Conservation (phyloP, 2,113 vertebrate genomes). For the human region DNA sequence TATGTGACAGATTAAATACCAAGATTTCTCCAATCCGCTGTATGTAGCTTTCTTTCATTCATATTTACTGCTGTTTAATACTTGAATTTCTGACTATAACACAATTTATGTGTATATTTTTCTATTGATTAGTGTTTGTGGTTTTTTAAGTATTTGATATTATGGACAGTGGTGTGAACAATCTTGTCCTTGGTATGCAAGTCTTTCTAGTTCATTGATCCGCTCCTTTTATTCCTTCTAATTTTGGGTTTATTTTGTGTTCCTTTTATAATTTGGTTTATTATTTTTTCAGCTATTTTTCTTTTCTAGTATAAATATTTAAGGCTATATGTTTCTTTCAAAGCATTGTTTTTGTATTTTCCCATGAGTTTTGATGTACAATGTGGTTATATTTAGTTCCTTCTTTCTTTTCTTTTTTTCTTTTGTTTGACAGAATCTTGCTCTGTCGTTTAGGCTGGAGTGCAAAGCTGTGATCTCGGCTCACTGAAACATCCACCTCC, state of each 20-base stretch:
- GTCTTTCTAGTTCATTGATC: background rate
- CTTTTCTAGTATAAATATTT: background rate
- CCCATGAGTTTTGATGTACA: background rate
- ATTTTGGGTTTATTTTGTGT: background rate
- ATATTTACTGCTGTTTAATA: background rate
- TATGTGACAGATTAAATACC: background rate
- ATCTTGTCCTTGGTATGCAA: background rate
- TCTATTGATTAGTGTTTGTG: background rate
- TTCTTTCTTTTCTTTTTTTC: too few relatives aligned
- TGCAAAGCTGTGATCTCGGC: too few relatives aligned
- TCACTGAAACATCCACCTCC: too few relatives aligned
- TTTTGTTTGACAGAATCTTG: too few relatives aligned
- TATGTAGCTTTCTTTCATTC: background rate
- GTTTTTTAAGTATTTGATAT: background rate
- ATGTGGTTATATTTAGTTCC: background rate
- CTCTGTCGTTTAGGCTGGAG: too few relatives aligned
- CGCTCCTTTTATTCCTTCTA: background rate
- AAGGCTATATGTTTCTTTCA: background rate
- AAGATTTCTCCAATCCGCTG: background rate
- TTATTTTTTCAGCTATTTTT: background rate
- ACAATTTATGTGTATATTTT: background rate
- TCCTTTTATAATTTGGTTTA: background rate
- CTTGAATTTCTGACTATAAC: background rate
- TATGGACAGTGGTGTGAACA: background rate
- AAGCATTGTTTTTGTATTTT: conserved; percentile 6